Conservation (phyloP, 2,797 vertebrate genomes). For the Odontamblyopus lacepedii region DNA sequence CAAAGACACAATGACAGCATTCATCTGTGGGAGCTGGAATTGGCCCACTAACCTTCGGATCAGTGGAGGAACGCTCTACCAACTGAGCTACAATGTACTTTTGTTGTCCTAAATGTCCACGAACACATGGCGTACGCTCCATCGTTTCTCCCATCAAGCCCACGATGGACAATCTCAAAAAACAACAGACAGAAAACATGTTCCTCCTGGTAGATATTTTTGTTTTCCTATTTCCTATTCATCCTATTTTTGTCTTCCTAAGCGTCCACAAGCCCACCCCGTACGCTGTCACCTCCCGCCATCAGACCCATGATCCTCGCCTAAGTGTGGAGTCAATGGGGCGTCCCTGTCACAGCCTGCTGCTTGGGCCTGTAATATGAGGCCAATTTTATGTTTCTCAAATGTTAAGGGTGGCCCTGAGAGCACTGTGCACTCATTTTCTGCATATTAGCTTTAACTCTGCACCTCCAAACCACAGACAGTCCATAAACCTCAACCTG, state of each 20-base stretch:
- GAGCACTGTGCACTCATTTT: conserved; percentile 47
- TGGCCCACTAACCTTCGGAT: no score
- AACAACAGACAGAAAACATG: no score
- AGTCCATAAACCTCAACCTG: conserved; percentile 19
- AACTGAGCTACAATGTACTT: not conserved
- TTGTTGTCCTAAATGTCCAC: conserved; percentile 41
- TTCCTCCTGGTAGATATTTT: no score
- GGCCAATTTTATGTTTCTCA: conserved; percentile 39
- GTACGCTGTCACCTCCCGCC: conserved; percentile 49
- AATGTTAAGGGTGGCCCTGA: conserved; percentile 54
- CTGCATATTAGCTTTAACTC: conserved; percentile 57
- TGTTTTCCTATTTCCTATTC: no score
- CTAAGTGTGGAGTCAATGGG: conserved; percentile 43
- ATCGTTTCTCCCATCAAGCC: conserved; percentile 60
- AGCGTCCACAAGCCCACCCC: conserved; percentile 24
- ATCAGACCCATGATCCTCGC: conserved; percentile 61
- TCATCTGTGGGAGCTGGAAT: no score
- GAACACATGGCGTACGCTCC: conserved; percentile 27
- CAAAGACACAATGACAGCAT: no score
- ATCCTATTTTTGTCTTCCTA: conserved; percentile 29
- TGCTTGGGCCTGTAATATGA: conserved; percentile 24
- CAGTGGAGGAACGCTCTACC: no score
- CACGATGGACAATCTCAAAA: conserved; percentile 6
- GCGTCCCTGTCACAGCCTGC: conserved; percentile 46
- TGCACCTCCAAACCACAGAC: conserved; percentile 18